Conservation (phyloP, 2,797 vertebrate species). For the Limnodromus scolopaceus region DNA sequence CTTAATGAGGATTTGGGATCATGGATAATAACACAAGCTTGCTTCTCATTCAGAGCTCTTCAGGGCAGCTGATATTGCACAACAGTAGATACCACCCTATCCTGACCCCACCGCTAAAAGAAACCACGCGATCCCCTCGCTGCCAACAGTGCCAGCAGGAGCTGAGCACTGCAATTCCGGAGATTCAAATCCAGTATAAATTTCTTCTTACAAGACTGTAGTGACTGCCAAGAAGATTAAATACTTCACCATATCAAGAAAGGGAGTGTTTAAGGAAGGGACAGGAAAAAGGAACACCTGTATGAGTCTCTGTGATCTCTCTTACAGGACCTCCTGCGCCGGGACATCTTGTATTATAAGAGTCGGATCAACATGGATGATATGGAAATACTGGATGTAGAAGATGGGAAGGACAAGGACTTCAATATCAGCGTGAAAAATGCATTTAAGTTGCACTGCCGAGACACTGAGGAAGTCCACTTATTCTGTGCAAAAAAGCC, state of each 20-base stretch:
- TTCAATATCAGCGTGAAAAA: slow-evolving; percentile 92
- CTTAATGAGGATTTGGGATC: neutral
- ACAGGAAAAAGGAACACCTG: neutral
- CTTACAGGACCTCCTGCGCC: slow-evolving; percentile 90
- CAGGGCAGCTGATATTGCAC: neutral
- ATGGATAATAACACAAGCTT: neutral
- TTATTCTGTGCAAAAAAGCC: slow-evolving; percentile 93
- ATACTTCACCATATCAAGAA: neutral
- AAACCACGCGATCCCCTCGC: rapidly evolving
- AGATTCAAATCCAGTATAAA: neutral
- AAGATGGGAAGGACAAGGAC: slow-evolving; percentile 93
- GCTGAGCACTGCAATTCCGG: neutral
- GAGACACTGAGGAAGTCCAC: slow-evolving; percentile 82
- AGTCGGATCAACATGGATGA: slow-evolving; percentile 91
- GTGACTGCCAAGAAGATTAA: neutral
- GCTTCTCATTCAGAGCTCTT: neutral
- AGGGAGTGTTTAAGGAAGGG: neutral
- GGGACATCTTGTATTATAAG: slow-evolving; percentile 95
- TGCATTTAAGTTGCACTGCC: slow-evolving; percentile 86
- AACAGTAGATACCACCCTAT: rapidly evolving
- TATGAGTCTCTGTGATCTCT: neutral
- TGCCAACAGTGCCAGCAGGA: neutral
- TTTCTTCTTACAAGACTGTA: neutral
- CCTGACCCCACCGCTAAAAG: neutral
- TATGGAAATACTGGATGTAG: slow-evolving; percentile 90